These are phyloP conservation scores for Onychomys torridus DNA, from an alignment of 2,797 vertebrate species.

Conservation along the genomic window DNA sequence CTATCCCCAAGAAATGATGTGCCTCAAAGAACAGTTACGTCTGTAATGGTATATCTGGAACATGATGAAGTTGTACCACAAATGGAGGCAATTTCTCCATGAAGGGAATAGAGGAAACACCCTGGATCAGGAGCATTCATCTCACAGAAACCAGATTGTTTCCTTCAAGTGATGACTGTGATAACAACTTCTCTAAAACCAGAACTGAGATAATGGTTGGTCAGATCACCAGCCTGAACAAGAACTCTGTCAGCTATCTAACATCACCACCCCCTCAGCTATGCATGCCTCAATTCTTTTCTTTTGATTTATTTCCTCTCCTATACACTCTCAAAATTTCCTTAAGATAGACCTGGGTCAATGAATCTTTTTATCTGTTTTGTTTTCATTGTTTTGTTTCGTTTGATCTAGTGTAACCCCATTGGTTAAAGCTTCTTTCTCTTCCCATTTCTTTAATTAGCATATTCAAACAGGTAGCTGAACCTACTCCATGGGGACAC, in stretches of 20 bases:
- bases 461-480: neutral
- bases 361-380: neutral
- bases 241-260: neutral
- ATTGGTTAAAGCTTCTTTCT: neutral
- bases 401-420: neutral
- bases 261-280: neutral
- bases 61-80: neutral
- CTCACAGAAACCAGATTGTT: neutral
- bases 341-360: neutral
- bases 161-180: neutral
- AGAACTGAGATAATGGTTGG: neutral
- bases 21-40: neutral
- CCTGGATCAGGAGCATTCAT: neutral
- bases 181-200: neutral
- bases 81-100: neutral
- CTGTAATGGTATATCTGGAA: too few relatives aligned
- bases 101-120: neutral
- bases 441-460: neutral
- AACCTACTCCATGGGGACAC: neutral
- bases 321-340: neutral
- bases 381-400: neutral
- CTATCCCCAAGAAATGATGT: neutral
- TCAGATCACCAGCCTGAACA: neutral
- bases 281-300: neutral
- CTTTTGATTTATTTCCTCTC: neutral